Evolutionary conservation across 2,888 invertebrate species (phyloP).

Genomic region (Tholera decimalis): DNA sequence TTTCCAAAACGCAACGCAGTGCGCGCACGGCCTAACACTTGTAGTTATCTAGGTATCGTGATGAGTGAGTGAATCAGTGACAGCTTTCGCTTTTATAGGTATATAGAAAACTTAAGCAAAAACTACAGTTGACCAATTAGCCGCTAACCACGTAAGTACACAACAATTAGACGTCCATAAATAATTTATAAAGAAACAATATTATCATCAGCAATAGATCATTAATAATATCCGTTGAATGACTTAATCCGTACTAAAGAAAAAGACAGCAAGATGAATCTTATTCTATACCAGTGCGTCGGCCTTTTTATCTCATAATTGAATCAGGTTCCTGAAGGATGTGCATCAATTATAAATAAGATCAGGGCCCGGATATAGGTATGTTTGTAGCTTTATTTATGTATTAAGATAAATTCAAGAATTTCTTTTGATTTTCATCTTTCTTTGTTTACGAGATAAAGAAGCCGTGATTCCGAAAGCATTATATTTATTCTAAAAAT

Average conservation of each 20-base stretch:
- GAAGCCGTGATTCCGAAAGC: too few species aligned
- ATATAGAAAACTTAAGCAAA: not conserved
- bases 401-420: not conserved
- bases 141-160: not conserved
- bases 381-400: conserved; percentile 28
- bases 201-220: conserved; percentile 29
- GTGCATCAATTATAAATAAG: conserved; percentile 59
- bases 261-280: conserved; percentile 41
- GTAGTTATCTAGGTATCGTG: too few species aligned
- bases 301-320: conserved; percentile 52
- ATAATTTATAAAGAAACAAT: conserved; percentile 34
- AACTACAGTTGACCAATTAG: not conserved
- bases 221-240: conserved; percentile 34
- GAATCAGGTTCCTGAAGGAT: conserved; percentile 53
- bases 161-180: conserved; percentile 16
- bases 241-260: conserved; percentile 47
- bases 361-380: conserved; percentile 52
- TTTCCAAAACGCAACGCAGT: too few species aligned
- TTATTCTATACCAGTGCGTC: conserved; percentile 17
- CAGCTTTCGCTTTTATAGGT: not conserved
- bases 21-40: too few species aligned
- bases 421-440: not conserved
- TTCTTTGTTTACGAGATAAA: not conserved
- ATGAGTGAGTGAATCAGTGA: too few species aligned
- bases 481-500: too few species aligned